These are phyloP conservation scores for Anoplius nigerrimus DNA, from an alignment of 2,888 invertebrate species.

Conservation along the genomic window DNA sequence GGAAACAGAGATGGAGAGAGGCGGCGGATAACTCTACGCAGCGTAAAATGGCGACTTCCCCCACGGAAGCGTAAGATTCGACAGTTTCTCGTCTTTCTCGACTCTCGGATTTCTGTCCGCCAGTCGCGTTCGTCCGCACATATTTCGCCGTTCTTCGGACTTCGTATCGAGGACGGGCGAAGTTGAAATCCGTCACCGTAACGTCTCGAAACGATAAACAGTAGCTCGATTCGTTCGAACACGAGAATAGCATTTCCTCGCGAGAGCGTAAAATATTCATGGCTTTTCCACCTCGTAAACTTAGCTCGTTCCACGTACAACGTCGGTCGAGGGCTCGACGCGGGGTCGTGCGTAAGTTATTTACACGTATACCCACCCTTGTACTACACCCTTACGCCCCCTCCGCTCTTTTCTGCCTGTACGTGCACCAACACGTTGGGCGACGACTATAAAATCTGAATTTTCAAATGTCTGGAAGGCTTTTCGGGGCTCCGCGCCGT, in stretches of 20 bases:
- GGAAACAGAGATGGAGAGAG: constrained; percentile 7
- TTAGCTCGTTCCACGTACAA: constrained; percentile 11
- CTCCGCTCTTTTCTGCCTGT: no score
- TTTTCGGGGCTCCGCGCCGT: background rate
- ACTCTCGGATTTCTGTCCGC: background rate
- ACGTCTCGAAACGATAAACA: background rate
- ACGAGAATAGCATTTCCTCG: constrained; percentile 9
- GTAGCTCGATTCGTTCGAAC: constrained; percentile 7
- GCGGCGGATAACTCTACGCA: no score
- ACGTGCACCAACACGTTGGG: background rate
- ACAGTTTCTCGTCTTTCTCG: background rate
- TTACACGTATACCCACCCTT: background rate
- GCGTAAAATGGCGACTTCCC: no score
- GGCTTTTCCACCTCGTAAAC: constrained; percentile 33
- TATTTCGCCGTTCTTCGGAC: no score
- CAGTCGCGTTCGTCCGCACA: no score
- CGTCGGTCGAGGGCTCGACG: background rate
- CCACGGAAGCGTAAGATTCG: no score
- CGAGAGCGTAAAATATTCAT: constrained; percentile 33
- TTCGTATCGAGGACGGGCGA: no score
- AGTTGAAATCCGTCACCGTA: background rate
- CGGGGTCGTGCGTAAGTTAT: constrained; percentile 1
- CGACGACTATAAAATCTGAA: constrained; percentile 1
- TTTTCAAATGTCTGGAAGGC: background rate
- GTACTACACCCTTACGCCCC: no score